Conservation (phyloP, 2,797 vertebrate species). For the Pogoniulus pusillus region DNA sequence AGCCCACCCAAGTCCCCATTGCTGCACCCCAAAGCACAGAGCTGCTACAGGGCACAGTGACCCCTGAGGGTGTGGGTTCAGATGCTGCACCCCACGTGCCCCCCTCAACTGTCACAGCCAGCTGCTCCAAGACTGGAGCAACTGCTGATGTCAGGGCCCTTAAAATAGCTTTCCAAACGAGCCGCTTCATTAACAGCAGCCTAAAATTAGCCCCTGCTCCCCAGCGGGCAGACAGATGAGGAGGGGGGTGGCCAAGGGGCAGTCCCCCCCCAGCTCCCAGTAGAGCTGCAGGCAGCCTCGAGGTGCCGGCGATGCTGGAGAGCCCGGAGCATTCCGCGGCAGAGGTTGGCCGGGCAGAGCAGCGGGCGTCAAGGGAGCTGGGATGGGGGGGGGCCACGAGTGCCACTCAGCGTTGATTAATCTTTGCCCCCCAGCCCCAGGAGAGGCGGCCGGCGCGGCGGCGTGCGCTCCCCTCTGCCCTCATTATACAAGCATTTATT, state of each 20-base stretch:
- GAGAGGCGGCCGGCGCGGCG: conserved; percentile 21
- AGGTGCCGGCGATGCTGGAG: neutral
- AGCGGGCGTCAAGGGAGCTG: neutral
- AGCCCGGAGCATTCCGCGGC: neutral
- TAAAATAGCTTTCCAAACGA: conserved; percentile 72
- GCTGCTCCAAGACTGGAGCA: conserved; percentile 20
- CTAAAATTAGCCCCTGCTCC: conserved; percentile 72
- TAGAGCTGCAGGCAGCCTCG: neutral
- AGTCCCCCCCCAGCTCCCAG: neutral
- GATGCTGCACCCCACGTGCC: neutral
- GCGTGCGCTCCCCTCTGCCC: conserved; percentile 46
- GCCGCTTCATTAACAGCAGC: conserved; percentile 68
- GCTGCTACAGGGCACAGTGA: neutral
- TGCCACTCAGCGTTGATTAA: conserved; percentile 52
- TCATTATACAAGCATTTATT: conserved; percentile 71
- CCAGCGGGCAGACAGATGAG: neutral
- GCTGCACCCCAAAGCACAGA: accelerated
- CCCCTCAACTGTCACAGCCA: neutral
- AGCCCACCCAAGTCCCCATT: neutral
- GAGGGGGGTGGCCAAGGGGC: neutral
- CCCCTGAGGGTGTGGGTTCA: neutral
- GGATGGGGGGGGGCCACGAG: neutral
- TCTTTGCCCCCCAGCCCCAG: conserved; percentile 44
- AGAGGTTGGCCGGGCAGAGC: neutral
- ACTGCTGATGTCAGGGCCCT: conserved; percentile 71